Percentiles rank a stretch among this genome's conserved stretches.
Evolutionary conservation across 2,797 vertebrate species (phyloP).

Genomic region (Tadarida brasiliensis): DNA sequence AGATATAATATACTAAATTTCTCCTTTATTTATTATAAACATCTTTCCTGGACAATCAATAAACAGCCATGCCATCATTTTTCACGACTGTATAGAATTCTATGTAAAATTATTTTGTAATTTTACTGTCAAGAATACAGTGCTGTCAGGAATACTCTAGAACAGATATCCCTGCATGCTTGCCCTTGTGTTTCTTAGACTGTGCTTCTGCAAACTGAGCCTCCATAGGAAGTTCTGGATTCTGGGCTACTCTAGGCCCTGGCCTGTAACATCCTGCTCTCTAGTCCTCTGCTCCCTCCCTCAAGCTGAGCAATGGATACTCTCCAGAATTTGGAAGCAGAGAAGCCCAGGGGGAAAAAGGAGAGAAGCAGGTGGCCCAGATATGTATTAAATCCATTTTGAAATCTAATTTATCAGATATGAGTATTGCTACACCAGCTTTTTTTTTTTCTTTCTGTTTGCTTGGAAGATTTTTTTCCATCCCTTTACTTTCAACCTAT

Average conservation of each 20-base stretch:
- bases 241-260: not conserved
- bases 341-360: too few species aligned
- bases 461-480: too few species aligned
- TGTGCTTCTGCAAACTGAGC: not conserved
- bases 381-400: too few species aligned
- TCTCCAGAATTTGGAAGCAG: not conserved
- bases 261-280: too few species aligned
- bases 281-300: too few species aligned
- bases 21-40: not conserved
- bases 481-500: too few species aligned
- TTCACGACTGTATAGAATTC: not conserved
- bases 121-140: not conserved
- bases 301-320: not conserved
- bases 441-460: too few species aligned
- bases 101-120: not conserved
- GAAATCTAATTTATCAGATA: too few species aligned
- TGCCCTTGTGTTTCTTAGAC: not conserved
- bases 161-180: not conserved
- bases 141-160: not conserved
- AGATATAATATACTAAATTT: not conserved
- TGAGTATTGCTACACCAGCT: too few species aligned
- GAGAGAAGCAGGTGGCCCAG: not conserved
- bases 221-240: not conserved
- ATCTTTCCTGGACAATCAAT: not conserved
- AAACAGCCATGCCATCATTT: not conserved